phyloP scores from a whole-genome alignment of 2,888 invertebrate genomes.

The Melitaea athalia region DNA sequence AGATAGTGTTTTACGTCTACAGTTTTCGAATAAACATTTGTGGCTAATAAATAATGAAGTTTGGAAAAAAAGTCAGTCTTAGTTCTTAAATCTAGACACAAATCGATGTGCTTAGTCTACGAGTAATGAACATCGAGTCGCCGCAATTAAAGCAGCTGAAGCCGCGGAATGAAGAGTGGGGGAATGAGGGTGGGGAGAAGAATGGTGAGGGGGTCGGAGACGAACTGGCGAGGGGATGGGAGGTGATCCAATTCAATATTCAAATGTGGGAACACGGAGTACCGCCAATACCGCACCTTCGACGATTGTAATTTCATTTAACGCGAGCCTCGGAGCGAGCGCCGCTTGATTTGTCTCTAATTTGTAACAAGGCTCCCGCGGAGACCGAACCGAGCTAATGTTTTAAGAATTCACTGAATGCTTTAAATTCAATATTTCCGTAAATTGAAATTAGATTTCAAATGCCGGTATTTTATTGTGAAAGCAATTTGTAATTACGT shows the following conservation, averaged over 20 bases:
- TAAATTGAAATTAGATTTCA: too few relatives aligned
- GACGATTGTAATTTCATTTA: constrained; percentile 12
- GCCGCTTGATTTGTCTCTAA: constrained; percentile 8
- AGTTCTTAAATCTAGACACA: background rate
- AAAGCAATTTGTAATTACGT: too few relatives aligned
- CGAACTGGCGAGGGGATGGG: background rate
- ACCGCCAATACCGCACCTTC: constrained; percentile 9
- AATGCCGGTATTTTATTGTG: too few relatives aligned
- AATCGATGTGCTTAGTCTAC: constrained; percentile 3
- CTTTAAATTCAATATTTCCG: background rate
- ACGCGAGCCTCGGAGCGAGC: constrained; percentile 1
- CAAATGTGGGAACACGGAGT: constrained; percentile 10
- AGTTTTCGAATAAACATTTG: background rate
- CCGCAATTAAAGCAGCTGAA: constrained; percentile 16
- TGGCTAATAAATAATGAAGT: background rate
- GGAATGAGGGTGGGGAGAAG: background rate
- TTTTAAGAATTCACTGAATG: background rate
- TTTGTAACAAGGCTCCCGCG: constrained; percentile 1
- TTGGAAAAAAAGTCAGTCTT: background rate
- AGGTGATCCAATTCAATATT: constrained; percentile 11
- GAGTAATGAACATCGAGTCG: constrained; percentile 13
- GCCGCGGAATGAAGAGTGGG: background rate
- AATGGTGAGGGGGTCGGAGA: background rate
- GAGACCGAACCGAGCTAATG: background rate
- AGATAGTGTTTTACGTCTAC: too few relatives aligned